phyloP scores from a whole-genome alignment of 2,113 vertebrate genomes.

The Tiliqua scincoides region DNA sequence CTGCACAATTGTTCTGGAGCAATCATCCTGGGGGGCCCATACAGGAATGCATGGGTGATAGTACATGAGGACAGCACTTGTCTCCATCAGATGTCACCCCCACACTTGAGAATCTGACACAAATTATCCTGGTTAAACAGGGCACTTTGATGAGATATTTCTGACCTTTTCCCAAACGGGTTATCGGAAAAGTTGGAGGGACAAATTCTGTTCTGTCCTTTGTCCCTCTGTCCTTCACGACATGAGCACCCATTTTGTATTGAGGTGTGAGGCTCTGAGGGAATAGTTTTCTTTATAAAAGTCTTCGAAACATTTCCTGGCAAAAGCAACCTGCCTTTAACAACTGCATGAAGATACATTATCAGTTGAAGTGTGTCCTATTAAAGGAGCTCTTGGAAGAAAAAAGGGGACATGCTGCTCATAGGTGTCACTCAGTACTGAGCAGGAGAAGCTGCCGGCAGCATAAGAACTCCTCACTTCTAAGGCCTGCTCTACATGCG shows the following conservation, averaged over 20 bases:
- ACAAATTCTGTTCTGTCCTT: neutral
- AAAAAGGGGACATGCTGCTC: neutral
- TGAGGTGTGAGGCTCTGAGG: neutral
- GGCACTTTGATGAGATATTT: neutral
- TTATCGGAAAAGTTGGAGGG: neutral
- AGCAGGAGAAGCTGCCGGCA: neutral
- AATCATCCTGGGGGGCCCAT: no score
- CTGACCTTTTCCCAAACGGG: neutral
- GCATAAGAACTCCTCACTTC: neutral
- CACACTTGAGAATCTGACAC: neutral
- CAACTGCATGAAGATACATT: neutral
- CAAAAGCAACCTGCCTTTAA: neutral
- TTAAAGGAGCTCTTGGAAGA: neutral
- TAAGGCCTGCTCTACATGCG: neutral
- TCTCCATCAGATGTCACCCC: neutral
- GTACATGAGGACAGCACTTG: no score
- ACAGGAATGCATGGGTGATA: no score
- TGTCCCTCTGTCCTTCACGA: no score
- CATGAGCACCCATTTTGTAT: neutral
- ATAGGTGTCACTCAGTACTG: neutral
- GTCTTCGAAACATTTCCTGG: neutral
- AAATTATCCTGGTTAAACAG: neutral
- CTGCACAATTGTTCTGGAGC: no score
- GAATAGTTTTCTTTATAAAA: no score
- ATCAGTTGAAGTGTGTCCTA: no score